Conservation (phyloP, 2,888 invertebrate species). For the Cordylochernes scorpioides region DNA sequence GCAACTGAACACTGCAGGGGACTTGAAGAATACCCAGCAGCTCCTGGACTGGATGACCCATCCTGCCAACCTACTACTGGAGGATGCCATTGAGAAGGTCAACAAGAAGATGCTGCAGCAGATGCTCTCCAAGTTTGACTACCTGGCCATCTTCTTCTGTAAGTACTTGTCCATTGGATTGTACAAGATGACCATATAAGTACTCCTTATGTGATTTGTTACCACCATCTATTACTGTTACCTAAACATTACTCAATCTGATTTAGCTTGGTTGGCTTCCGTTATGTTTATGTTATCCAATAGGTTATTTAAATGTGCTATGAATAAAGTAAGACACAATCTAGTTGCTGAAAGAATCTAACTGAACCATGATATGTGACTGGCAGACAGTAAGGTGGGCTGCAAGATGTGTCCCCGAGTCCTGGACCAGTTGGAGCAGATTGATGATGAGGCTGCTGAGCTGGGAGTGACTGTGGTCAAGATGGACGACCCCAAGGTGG, state of each 20-base stretch:
- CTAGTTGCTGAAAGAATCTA: too few relatives aligned
- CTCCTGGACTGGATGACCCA: conserved; percentile 72
- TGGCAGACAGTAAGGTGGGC: conserved; percentile 7
- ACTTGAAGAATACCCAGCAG: conserved; percentile 65
- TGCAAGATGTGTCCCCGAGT: conserved; percentile 39
- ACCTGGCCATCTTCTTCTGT: conserved; percentile 79
- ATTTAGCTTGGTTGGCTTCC: too few relatives aligned
- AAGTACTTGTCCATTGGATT: too few relatives aligned
- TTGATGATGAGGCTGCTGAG: conserved; percentile 66
- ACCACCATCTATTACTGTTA: too few relatives aligned
- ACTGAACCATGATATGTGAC: background rate
- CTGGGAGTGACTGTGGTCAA: conserved; percentile 77
- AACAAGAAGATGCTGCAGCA: conserved; percentile 79
- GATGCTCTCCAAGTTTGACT: conserved; percentile 59
- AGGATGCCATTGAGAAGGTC: conserved; percentile 58
- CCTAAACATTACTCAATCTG: too few relatives aligned
- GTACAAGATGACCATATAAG: too few relatives aligned
- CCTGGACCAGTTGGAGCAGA: conserved; percentile 53
- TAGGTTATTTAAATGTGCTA: too few relatives aligned
- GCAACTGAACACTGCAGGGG: conserved; percentile 25
- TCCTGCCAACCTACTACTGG: conserved; percentile 75
- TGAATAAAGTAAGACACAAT: too few relatives aligned
- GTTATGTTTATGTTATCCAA: too few relatives aligned
- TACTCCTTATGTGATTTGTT: too few relatives aligned
- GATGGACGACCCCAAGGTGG: conserved; percentile 59